Evolutionary conservation across 2,797 vertebrate species (phyloP), one percentile per base, ranked within the genome.

Genomic region (Pelochelys cantorii): DNA sequence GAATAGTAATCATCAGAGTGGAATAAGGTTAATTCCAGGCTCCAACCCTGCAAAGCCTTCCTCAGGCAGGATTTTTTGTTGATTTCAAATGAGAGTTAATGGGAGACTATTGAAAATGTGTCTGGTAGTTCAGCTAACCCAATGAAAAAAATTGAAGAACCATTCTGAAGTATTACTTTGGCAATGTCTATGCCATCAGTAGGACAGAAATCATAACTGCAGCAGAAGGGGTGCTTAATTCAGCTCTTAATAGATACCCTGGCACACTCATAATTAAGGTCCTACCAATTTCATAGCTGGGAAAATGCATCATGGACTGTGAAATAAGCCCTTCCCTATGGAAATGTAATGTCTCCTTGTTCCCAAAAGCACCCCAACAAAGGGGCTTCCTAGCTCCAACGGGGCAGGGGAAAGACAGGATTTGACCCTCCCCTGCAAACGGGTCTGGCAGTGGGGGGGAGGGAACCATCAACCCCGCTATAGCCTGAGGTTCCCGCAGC

Each of bases 191-290:
- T 1, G 3, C 31, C 87, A 84, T 82, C 71, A 92, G 93, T 55
- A 90, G 84, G 60, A 84, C 15, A 83, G 86, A 91, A 96, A 87
- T 88, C 56, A 17, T 84, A 95, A 87, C 12, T 83, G n/a, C 48
- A 96, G 77, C 79, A 83, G 55, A 88, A 80, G 90, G 31, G 17
- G 55, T 22, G 17, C 57, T 80, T 92, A 90, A 89, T 90, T 65
- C 90, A 93, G 85, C 57, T 68, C 23, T 4, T 27, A 42, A 48
- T 48, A 25, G 37, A 48, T 92, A 92, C 8, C 2, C 34, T 68
- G 59, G 83, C 42, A 3, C 8, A 74, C 42, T 42, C 42, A 42
- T 48, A 48, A 48, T 48, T 48, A 8, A 48, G 42, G 8, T 48
- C 7, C 42, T 48, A 48, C 42, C 42, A 48, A 48, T 48, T 48